Percentiles rank a stretch among this genome's conserved stretches.
These are phyloP conservation scores for Odontophorus gujanensis DNA, from an alignment of 2,113 vertebrate species.

Conservation along the genomic window DNA sequence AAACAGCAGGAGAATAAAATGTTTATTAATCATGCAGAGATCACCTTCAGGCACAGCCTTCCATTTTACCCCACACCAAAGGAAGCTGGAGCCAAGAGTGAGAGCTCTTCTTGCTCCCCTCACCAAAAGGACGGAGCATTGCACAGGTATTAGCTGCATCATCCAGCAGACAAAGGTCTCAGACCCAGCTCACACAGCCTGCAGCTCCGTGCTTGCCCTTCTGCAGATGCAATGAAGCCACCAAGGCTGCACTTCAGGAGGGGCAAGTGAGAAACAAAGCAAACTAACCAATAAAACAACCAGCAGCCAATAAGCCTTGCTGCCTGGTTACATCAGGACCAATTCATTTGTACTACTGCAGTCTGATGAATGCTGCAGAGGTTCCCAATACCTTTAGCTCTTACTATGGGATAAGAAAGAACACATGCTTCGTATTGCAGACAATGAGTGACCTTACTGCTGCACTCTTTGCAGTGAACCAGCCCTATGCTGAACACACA, in stretches of 20 bases:
- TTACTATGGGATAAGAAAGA: not conserved
- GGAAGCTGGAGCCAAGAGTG: not conserved
- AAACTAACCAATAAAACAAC: not conserved
- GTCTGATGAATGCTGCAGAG: not conserved
- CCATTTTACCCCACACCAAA: not conserved
- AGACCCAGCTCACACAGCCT: not conserved
- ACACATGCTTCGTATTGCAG: not conserved
- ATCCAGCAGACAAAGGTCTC: not conserved
- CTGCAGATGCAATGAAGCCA: not conserved
- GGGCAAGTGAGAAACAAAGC: not conserved
- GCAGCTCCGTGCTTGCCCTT: not conserved
- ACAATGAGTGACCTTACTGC: not conserved
- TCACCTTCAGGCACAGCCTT: not conserved
- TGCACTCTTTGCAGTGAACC: not conserved
- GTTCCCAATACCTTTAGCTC: not conserved
- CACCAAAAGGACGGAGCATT: too few species aligned
- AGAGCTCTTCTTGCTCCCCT: not conserved
- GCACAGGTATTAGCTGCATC: not conserved
- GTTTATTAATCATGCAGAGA: not conserved
- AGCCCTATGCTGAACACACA: not conserved
- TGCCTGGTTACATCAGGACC: not conserved
- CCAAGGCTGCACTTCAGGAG: not conserved
- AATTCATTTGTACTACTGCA: not conserved
- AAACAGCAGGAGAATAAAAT: not conserved
- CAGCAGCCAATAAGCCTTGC: not conserved